Base-by-base conservation (phyloP, 64 coral and sea anemone genomes). In the Anthopleura sola region DNA sequence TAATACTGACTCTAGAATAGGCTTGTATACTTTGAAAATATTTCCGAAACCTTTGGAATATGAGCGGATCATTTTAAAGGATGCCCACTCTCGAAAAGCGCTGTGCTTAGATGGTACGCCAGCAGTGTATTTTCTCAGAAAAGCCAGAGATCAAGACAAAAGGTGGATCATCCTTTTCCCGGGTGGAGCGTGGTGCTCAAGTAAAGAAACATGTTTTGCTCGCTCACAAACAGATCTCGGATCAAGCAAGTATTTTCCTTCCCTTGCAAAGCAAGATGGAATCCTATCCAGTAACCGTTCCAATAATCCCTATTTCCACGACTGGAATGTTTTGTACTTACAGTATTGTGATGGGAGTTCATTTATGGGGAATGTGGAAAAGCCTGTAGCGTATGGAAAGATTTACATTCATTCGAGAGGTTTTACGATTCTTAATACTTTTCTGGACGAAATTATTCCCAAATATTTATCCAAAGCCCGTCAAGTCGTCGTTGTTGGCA, bases 281-380 rank as follows among this genome's bases (percentile, higher is more conserved):
- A 33, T 95, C 75, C 44, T 95, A 36, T 95, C 94, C 20, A 68
- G 68, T 39, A 64, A 40, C 5, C 47, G 48, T n/a, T 55, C 89
- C 58, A 86, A 96, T 20, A 96, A 96, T 55, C 83, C 90, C 0
- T 48, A 89, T 78, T 96, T 96, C 62, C 90, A 92, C 78, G 86
- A 92, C 87, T 96, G 94, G 94, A 96, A 90, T 68, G 84, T 92
- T 34, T 83, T 85, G 20, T 92, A 83, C 46, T 60, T 96, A 29
- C 87, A 80, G 19, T 96, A 96, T 47, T 96, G 94, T 31, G 94
- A 96, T 71, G 94, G 94, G 0, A 87, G 86, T 55, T 96, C 94
- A 5, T 96, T 92, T 55, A 47, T 90, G 23, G 94, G 94, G 17
- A 87, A 96, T 37, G 62, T 90, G 46, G 82, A 78, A 14, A 55